Evolutionary conservation across 2,113 vertebrate species (phyloP), one percentile per base, ranked within the genome.

Genomic region (Nymphicus hollandicus): DNA sequence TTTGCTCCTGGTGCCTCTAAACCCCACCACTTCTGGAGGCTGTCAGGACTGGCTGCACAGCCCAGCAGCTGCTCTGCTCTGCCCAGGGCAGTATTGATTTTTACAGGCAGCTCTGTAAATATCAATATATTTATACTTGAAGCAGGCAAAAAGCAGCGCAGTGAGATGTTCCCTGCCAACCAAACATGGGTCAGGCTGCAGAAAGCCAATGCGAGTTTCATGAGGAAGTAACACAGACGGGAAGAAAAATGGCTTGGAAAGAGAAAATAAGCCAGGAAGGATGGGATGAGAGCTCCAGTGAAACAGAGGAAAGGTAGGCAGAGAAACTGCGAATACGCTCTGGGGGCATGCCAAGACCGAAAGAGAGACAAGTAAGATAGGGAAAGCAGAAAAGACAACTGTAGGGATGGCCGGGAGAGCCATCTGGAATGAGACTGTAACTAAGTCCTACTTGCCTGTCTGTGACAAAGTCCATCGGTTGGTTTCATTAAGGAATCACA

Each of bases 91-190:
- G 20, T 72, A 97, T 80, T 74, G 82, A 97, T 94, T 86, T 81
- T 41, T 43, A 80, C 37, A 72, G 56, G 19, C 23, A 85, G 89
- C 84, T 93, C 88, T 88, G 87, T 55, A 97, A 95, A 96, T 92
- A 96, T 86, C 97, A 96, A 88, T 95, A 95, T 94, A 95, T 96
- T 65, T 93, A 92, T 93, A 65, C 88, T 74, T 20, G 18, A 61
- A 72, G 85, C 89, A 83, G 74, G 55, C 6, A 63, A 95, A 76
- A 89, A 81, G 90, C 81, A 81, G 70, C 70, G 39, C 12, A 60
- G 44, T 33, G 72, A 84, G 76, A 82, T 46, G 33, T 17, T 73
- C 81, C 76, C 87, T 71, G 63, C 53, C 82, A 96, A 33, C 63
- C 78, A 72, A 88, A 80, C 56, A 61, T 35, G 4, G 72, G 92